phyloP scores from a whole-genome alignment of 2,113 vertebrate species.

The Otolemur garnettii region DNA sequence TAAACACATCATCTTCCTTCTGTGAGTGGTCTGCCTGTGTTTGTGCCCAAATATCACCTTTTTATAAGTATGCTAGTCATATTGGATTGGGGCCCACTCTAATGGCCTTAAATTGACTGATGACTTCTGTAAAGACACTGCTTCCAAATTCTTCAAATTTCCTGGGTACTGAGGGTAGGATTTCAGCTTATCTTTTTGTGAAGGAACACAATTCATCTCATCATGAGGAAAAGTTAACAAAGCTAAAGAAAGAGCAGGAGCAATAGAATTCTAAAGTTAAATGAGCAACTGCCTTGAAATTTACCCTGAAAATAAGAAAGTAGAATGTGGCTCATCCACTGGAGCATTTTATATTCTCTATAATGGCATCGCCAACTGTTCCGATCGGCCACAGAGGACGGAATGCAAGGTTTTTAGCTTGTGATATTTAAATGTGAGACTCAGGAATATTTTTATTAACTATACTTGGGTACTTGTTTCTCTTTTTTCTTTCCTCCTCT shows the following conservation, averaged over 20 bases:
- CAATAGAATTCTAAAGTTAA: neutral
- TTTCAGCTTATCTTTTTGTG: neutral
- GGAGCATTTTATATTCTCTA: neutral
- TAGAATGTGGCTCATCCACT: constrained; percentile 12
- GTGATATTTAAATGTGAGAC: neutral
- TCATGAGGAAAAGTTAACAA: neutral
- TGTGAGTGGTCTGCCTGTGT: neutral
- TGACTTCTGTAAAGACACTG: neutral
- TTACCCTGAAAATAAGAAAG: neutral
- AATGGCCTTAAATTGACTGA: neutral
- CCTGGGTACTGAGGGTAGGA: neutral
- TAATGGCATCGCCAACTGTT: neutral
- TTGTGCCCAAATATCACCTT: neutral
- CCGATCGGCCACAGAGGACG: neutral
- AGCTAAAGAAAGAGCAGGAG: neutral
- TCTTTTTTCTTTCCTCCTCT: neutral
- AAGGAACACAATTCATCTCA: neutral
- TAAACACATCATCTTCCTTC: neutral
- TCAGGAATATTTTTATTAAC: neutral
- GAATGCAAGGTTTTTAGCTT: neutral
- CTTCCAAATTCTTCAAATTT: neutral
- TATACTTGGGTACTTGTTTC: neutral
- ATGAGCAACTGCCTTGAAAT: neutral
- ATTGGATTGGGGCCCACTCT: neutral
- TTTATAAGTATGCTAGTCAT: neutral